phyloP scores from a whole-genome alignment of 2,888 invertebrate genomes.

The Lordiphosa fenestrarum region DNA sequence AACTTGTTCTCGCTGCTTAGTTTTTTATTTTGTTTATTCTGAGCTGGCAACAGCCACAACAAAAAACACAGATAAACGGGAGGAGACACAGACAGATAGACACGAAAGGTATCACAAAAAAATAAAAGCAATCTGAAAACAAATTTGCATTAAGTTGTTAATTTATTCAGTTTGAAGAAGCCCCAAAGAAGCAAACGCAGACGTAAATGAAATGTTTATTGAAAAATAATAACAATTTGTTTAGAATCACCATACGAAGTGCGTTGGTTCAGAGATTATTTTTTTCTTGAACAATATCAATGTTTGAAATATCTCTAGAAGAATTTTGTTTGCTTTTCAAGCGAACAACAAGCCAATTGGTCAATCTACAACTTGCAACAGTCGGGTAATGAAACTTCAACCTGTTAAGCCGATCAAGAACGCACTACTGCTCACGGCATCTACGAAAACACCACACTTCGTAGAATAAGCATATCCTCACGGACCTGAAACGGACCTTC shows the following conservation, averaged over 20 bases:
- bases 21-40: constrained; percentile 44
- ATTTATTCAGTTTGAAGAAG: constrained; percentile 36
- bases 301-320: too few species aligned
- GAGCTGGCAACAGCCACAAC: constrained; percentile 40
- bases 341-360: too few species aligned
- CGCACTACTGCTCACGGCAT: too few species aligned
- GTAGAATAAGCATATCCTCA: too few species aligned
- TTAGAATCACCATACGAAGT: background rate
- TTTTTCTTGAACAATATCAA: too few species aligned
- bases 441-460: too few species aligned
- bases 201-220: constrained; percentile 24
- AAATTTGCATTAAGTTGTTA: constrained; percentile 50
- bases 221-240: background rate
- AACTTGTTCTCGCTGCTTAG: constrained; percentile 53
- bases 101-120: constrained; percentile 9
- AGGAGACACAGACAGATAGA: constrained; percentile 23
- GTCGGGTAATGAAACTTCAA: too few species aligned
- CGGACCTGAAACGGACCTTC: too few species aligned
- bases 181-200: constrained; percentile 1
- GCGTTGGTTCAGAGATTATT: too few species aligned
- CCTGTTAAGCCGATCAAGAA: too few species aligned
- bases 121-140: constrained; percentile 17
- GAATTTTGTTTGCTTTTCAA: too few species aligned
- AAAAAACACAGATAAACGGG: constrained; percentile 17
- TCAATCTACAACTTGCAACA: too few species aligned